Base-by-base conservation (phyloP, 2,888 invertebrate genomes). In the Heteromyza rotundicornis region DNA sequence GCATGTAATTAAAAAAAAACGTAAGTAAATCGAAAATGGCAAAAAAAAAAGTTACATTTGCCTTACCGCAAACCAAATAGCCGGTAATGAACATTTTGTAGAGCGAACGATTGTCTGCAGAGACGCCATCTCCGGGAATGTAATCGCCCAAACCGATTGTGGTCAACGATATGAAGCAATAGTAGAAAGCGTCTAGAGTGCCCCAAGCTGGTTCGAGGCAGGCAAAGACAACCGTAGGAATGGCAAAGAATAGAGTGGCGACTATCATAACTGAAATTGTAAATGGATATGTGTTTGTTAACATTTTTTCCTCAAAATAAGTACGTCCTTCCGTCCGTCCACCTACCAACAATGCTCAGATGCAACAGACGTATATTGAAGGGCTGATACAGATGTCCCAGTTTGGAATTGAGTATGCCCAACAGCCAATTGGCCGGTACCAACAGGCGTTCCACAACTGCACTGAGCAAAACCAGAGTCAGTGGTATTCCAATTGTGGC, bases 91-190 rank as follows among this genome's bases (percentile, higher is more conserved):
- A 86, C 57, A 94, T 89, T 86, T 95, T 95, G 83, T 95, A 95
- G 16, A 94, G 70, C 1, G 92, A 90, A 49, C 93, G 86, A 84
- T 90, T 88, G n/a, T 87, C 87, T 78, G 92, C 91, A 68, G 89
- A 87, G 0, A 90, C 88, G 10, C 88, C 86, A 77, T 94, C 94
- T 35, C 78, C 78, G 0, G 95, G 95, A 68, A 95, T 92, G 84
- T 92, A 94, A 84, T 95, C 95, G 0, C 95, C 95, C 2, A 95
- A 86, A 14, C 95, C 93, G 75, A 95, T 92, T 65, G 95, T 95
- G 22, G 95, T 94, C 68, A 95, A 85, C 14, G 94, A 94, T 73
- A 95, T 92, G 85, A 95, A 94, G 84, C 94, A 95, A 83, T 94
- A 95, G 84, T 95, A 95, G 77, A 95, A 87, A 0, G 94, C 90